Base-by-base conservation (phyloP, 1,140 invertebrate genomes). In the Hypsibius dujardini region DNA sequence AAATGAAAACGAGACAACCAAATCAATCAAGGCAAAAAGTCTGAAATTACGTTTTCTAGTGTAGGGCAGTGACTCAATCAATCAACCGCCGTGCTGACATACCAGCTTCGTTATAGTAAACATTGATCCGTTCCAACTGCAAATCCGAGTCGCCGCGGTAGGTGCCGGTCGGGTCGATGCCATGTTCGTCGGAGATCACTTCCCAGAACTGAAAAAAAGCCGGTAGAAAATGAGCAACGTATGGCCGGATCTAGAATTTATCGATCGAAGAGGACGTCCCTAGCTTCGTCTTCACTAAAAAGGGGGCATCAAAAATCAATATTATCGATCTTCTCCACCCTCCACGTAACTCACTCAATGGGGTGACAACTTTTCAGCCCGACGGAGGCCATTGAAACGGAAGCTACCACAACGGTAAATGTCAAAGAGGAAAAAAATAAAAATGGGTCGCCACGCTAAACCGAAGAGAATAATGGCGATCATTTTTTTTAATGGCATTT, bases 141-240 rank as follows among this genome's bases (percentile, higher is more conserved):
- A 83, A 75, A 71, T 82, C 80, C 47, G 78, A 79, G 73, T 82
- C 81, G 7, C 82, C 82, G 71, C 80, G 79, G 74, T 83, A 83
- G 2, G 76, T 76, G 15, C 82, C 82, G 71, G 79, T 81, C 1
- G 81, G 81, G 73, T 83, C 80, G 69, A 83, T 82, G n/a, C 82
- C 81, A 73, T 83, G 82, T 71, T 83, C 82, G 75, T 82, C 81
- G 47, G 81, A 81, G 70, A 82, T 82, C 46, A 83, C 80, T 74
- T 83, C 81, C 81, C 81, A 82, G 73, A 82, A 82, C 80, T 82
- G 71, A 47, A 74, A 74, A 76, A 47, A 70, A 28, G 28, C 28
- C 28, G 28, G 28, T 28, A 28, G 28, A 28, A 28, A 28, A 28
- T 28, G 28, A 28, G 28, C 28, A 28, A 28, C 28, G 28, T 28